phyloP scores from a whole-genome alignment of 2,113 vertebrate species.

The Peucedramus taeniatus region DNA sequence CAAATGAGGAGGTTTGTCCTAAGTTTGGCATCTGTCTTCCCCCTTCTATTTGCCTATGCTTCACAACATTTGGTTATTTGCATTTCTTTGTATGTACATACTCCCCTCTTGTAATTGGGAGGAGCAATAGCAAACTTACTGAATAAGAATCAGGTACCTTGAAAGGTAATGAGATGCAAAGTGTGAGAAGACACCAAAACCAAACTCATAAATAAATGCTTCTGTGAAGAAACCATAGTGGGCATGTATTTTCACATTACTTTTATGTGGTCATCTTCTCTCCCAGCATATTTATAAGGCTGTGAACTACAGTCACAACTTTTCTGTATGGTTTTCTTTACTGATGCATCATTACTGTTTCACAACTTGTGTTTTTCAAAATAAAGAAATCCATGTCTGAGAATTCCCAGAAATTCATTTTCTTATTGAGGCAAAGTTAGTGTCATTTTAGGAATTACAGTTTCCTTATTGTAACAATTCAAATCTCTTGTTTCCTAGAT shows the following conservation, averaged over 20 bases:
- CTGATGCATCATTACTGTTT: neutral
- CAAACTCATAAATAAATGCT: neutral
- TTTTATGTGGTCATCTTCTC: neutral
- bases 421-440: neutral
- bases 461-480: neutral
- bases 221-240: neutral
- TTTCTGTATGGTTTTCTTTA: neutral
- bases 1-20: neutral
- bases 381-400: neutral
- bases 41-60: neutral
- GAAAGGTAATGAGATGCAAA: neutral
- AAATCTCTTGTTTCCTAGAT: constrained; percentile 76
- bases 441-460: neutral
- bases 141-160: neutral
- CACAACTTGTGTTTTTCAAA: neutral
- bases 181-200: neutral
- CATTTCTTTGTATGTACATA: neutral
- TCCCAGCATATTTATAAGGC: neutral
- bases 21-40: neutral
- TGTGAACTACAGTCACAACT: neutral
- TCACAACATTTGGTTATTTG: neutral
- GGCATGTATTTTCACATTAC: neutral
- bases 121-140: neutral
- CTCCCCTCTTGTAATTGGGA: neutral
- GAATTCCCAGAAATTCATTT: neutral